Evolutionary conservation across 2,113 vertebrate genomes (phyloP).

Genomic region (Ia io): DNA sequence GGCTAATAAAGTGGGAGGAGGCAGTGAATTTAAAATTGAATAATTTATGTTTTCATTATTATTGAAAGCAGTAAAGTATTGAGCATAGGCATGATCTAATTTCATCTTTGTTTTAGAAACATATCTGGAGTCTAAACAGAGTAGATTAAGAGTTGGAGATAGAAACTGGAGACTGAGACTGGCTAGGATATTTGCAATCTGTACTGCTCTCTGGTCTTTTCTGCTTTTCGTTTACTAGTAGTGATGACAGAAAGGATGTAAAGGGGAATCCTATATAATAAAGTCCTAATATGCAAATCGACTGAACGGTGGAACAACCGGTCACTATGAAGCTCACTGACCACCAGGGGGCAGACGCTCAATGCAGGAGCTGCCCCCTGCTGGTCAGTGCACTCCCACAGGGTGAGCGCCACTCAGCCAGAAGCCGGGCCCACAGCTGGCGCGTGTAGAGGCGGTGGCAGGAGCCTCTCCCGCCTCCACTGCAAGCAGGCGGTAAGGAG

Average conservation of each 20-base stretch:
- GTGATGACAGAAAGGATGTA: neutral
- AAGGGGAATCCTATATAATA: too few relatives aligned
- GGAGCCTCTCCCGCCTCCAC: too few relatives aligned
- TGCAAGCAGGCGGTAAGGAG: too few relatives aligned
- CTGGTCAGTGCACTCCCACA: too few relatives aligned
- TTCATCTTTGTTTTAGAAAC: conserved; percentile 9
- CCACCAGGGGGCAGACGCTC: too few relatives aligned
- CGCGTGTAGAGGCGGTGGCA: too few relatives aligned
- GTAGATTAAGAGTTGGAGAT: neutral
- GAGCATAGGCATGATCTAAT: neutral
- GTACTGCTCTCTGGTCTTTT: neutral
- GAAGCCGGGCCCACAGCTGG: too few relatives aligned
- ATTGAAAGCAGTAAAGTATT: neutral
- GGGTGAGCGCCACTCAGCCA: too few relatives aligned
- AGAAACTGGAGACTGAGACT: neutral
- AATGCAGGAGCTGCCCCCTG: too few relatives aligned
- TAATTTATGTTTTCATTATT: neutral
- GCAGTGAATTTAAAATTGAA: neutral
- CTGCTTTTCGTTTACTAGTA: neutral
- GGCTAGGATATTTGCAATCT: neutral
- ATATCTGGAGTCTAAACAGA: neutral
- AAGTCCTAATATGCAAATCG: too few relatives aligned
- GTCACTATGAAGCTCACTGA: too few relatives aligned
- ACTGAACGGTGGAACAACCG: too few relatives aligned
- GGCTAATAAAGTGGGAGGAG: neutral